Conservation (phyloP, 2,888 invertebrate genomes). For the Nephrotoma flavescens region DNA sequence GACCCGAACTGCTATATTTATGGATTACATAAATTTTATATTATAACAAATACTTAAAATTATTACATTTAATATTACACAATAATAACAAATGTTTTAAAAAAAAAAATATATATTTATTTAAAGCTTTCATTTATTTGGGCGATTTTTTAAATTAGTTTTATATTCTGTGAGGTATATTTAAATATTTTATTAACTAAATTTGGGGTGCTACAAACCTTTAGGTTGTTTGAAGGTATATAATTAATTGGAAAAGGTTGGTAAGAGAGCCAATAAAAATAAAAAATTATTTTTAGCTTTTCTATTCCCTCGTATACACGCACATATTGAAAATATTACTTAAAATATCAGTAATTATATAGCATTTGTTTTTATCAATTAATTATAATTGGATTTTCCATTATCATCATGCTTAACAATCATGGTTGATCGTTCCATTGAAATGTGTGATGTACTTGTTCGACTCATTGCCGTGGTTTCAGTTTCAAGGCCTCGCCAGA, state of each 20-base stretch:
- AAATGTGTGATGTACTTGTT: constrained; percentile 4
- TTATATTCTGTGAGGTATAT: background rate
- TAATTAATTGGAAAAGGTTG: background rate
- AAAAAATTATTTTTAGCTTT: too few relatives aligned
- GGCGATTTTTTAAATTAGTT: background rate
- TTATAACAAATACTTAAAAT: background rate
- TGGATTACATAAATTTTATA: background rate
- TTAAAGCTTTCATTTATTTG: background rate
- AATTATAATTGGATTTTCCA: background rate
- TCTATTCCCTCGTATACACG: too few relatives aligned
- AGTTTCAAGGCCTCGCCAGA: background rate
- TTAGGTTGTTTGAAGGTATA: background rate
- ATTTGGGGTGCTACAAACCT: background rate
- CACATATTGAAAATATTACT: background rate
- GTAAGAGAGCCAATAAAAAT: too few relatives aligned
- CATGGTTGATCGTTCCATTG: constrained; percentile 4
- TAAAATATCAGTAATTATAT: background rate
- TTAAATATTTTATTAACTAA: background rate
- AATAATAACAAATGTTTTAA: background rate
- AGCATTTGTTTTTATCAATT: background rate
- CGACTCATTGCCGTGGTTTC: background rate
- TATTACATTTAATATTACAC: background rate
- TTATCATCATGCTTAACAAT: background rate
- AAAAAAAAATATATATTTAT: background rate
- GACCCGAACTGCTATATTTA: background rate